Base-by-base conservation (phyloP, 2,113 vertebrate genomes). In the Hassar affinis region DNA sequence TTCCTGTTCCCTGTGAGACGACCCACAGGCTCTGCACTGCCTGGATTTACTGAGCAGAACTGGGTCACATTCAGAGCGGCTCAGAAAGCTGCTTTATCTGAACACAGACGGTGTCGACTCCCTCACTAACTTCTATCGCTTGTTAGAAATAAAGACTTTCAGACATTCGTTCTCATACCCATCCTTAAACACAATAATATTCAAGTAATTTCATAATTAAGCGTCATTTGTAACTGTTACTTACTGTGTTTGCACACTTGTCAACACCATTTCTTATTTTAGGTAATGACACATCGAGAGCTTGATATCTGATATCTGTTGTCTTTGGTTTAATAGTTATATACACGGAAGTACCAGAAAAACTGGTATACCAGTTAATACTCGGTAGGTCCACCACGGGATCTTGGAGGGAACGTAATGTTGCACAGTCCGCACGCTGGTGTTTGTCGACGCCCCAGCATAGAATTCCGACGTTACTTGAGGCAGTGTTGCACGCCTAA, bases 1-100 rank as follows among this genome's bases (percentile, higher is more conserved):
- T 90, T 91, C 84, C 88, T 88, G 69, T 62, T 74, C n/a, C 52
- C 18, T n/a, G 77, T 76, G 88, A 12, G n/a, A 27, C 88, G 82
- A 89, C 75, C 38, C 38, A 6, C 6, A 87, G 79, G 86, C 68
- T 77, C 12, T 87, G 80, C 72, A 87, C 88, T 92, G 92, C 91
- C 90, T 90, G 83, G 15, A 84, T 84, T 85, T 35, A 47, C 27
- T 89, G 77, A 42, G 35, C 20, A 14, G 49, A 59, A 75, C 10
- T 45, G 68, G 69, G 69, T 12, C 38, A 38, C 52, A 11, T 27
- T 59, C 2, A 7, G n/a, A 45, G 10, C 22, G 3, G 4, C 72
- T 30, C 9, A 17, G 22, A 22, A 33, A 42, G 9, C 59, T 18
- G 35, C 5, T 42, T 33, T 80, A 76, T 80, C 57, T 22, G 47